Percentiles rank a stretch among this genome's conserved stretches.
phyloP scores from a whole-genome alignment of 2,113 vertebrate genomes.

The Muscicapa adusta region DNA sequence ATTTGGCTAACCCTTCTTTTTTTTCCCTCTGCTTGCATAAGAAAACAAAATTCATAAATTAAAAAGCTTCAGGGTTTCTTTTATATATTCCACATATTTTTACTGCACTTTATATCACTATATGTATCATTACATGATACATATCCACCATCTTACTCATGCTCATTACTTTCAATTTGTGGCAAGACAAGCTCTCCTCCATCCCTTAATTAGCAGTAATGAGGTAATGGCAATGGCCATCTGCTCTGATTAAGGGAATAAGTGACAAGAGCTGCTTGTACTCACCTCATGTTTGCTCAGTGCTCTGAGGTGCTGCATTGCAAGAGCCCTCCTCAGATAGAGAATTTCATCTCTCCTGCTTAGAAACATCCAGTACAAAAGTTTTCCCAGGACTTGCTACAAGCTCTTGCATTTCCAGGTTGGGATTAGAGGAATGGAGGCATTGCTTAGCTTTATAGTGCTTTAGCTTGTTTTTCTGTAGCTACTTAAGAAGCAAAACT shows the following conservation, averaged over 20 bases:
- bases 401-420: fast-evolving
- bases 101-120: neutral
- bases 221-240: neutral
- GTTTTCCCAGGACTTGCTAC: fast-evolving
- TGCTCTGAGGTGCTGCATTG: neutral
- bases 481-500: neutral
- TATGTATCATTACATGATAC: neutral
- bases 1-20: neutral
- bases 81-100: neutral
- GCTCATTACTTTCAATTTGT: neutral
- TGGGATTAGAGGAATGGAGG: neutral
- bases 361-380: neutral
- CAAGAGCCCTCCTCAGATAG: neutral
- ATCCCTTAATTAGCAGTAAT: constrained; percentile 22
- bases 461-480: neutral
- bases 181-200: neutral
- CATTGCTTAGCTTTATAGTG: neutral
- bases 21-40: neutral
- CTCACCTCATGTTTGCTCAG: neutral
- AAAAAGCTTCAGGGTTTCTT: neutral
- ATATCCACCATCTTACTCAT: neutral
- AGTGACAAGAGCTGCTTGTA: neutral
- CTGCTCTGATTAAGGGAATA: constrained; percentile 20
- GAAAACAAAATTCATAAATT: neutral
- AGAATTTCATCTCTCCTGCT: neutral